Evolutionary conservation across 2,113 vertebrate genomes (phyloP), one percentile per base, ranked within the genome.

Genomic region (Misgurnus anguillicaudatus): DNA sequence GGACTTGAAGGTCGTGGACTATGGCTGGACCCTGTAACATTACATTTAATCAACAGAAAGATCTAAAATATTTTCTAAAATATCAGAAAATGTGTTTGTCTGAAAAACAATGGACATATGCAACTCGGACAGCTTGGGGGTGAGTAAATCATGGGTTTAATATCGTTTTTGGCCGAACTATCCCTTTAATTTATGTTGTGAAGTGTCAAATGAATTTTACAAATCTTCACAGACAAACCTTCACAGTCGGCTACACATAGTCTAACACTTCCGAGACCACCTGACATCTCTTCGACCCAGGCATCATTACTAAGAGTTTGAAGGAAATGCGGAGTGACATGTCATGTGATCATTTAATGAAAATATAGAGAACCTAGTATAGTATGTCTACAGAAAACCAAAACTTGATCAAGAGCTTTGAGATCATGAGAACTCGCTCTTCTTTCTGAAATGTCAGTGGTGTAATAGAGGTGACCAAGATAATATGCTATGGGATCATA

Each of bases 391-490:
- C 39, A 17, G 16, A 36, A 62, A 61, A 75, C 31, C 31, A 38
- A 14, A 55, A 8, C 47, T 71, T 21, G n/a, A 17, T 72, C 36
- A 6, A 72, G 69, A 6, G n/a, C 69, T 70, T 36, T 72, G 41
- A 61, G 72, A 61, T 62, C 72, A 60, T 47, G 58, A 45, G 72
- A 75, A 75, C 72, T 42, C 71, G 14, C 19, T 64, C 41, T 75
- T 51, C 6, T 24, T 75, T 75, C 42, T 64, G 9, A 76, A 76
- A 64, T 64, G 73, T 62, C 73, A 64, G 42, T 51, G 48, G 31
- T 64, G 73, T 64, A 76, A 76, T 39, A 9, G 31, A 64, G 11
- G 73, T 75, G 72, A 74, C 39, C 58, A 74, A 76, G 73, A 76
- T 76, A 51, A 64, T 76, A 53, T 64, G 21, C 16, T 16, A 24